A percentile compares a stretch with the other conserved stretches of the same genome.
Evolutionary conservation across 2,113 vertebrate genomes (phyloP).

Genomic region (Rostratula benghalensis): DNA sequence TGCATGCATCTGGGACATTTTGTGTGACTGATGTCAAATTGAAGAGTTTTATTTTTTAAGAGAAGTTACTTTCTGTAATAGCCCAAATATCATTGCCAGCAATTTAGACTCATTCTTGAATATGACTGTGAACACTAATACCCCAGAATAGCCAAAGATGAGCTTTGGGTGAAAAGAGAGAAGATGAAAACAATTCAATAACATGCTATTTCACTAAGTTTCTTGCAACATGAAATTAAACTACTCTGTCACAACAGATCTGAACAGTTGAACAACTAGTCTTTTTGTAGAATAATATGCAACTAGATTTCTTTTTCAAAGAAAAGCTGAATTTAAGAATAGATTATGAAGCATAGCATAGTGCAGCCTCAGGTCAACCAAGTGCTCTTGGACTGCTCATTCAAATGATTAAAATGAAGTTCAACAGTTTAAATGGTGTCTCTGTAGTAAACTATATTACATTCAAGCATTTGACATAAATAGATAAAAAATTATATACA

Average conservation of each 20-base stretch:
- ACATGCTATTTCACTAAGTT: background rate
- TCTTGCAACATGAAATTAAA: background rate
- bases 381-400: background rate
- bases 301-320: background rate
- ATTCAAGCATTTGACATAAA: background rate
- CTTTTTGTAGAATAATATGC: background rate
- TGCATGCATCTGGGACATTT: background rate
- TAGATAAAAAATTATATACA: background rate
- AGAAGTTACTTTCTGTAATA: background rate
- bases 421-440: background rate
- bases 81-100: background rate
- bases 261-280: background rate
- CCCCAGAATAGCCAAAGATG: background rate
- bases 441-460: background rate
- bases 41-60: background rate
- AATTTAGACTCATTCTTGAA: background rate
- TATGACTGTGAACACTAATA: background rate
- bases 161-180: background rate
- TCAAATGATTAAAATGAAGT: rapidly evolving
- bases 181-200: background rate
- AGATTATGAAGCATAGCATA: background rate
- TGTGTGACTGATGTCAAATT: background rate
- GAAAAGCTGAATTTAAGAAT: background rate
- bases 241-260: background rate
- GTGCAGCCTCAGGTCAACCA: background rate